A percentile compares a stretch with the other conserved stretches of the same genome.
Evolutionary conservation across 1,140 invertebrate genomes (phyloP).

Genomic region (Chironomus striatipennis): DNA sequence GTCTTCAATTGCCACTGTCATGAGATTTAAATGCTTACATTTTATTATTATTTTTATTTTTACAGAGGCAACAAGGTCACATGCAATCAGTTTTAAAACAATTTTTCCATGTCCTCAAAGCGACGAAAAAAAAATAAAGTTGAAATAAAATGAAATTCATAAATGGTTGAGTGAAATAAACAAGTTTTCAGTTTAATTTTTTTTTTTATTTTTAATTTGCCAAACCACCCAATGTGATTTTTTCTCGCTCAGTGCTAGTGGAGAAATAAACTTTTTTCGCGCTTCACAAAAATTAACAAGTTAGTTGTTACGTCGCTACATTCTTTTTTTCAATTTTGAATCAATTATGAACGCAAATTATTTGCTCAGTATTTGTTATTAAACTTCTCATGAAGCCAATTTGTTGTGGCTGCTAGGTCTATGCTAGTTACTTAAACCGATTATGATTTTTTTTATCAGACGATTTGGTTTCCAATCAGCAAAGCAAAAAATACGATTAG

Average conservation of each 20-base stretch:
- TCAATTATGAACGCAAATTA: constrained; percentile 16
- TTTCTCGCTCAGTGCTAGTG: background rate
- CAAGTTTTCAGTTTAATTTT: background rate
- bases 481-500: no score
- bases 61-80: no score
- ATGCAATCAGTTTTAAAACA: no score
- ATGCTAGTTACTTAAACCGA: background rate
- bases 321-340: background rate
- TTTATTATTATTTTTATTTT: no score
- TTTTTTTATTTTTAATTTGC: constrained; percentile 5
- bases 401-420: background rate
- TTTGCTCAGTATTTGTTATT: background rate
- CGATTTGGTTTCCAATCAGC: no score
- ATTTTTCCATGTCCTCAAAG: no score
- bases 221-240: background rate
- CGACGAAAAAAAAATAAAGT: no score
- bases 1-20: no score
- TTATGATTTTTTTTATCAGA: background rate
- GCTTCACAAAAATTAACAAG: constrained; percentile 21
- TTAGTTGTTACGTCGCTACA: constrained; percentile 15
- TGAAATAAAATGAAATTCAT: background rate
- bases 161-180: background rate
- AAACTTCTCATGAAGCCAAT: background rate
- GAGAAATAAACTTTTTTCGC: background rate
- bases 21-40: no score